Evolutionary conservation across 2,888 invertebrate species (phyloP), one percentile per base, ranked within the genome.

Genomic region (Sinopyrophorus schimmeli): DNA sequence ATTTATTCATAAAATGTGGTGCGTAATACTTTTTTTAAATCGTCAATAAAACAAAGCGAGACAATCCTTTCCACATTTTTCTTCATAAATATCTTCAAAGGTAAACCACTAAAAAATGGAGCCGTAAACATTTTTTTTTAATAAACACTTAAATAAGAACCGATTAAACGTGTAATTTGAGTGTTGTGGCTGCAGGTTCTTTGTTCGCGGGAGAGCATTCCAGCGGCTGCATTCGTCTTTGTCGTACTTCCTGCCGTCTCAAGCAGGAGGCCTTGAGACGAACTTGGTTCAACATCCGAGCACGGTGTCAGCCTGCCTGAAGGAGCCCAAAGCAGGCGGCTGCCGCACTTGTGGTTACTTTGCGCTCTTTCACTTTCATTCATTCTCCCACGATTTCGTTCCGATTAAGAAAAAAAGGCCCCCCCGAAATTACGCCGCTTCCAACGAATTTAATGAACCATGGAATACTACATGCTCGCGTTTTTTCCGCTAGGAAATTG

Each of bases 211-310:
- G 51, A 48, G 50, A 53, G 58, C 59, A 61, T 60, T 60, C 61
- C 61, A 59, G 48, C 54, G 51, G 43, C 47, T 47, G 28, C 30
- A 35, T 47, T 51, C 41, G 37, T 60, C 56, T 50, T 58, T 54
- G 58, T 58, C 60, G 58, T 57, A 57, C 63, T 63, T 64, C 64
- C 64, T 64, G 62, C 57, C 62, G 55, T 64, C 65, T 62, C 64
- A 64, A 59, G 55, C 59, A 40, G 54, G 60, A 70, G 73, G 68
- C 73, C 73, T 73, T 73, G 73, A 72, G 73, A 73, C 73, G 68
- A 70, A 72, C 73, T 72, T 73, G 72, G 73, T 74, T 74, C 74
- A 73, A 74, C 71, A 74, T 74, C 74, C 74, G 72, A 66, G 62
- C 61, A 56, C 54, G 59, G 51, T 54, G 62, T 55, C 55, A 51